A percentile compares a stretch with the other conserved stretches of the same genome.
phyloP scores from a whole-genome alignment of 2,888 invertebrate species.

The Tetragonula carbonaria region DNA sequence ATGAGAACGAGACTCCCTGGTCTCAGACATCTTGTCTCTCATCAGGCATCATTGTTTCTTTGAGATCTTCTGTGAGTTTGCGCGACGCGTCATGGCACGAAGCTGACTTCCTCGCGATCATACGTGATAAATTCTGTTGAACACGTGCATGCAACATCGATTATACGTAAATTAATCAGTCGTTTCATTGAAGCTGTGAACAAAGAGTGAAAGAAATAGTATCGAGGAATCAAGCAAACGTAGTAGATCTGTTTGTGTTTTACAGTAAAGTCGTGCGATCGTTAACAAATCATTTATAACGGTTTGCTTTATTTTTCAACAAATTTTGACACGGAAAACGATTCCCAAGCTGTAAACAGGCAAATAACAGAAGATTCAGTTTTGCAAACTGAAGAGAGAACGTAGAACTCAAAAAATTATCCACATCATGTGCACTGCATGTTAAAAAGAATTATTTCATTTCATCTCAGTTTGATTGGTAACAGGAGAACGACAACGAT shows the following conservation, averaged over 20 bases:
- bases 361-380: neutral
- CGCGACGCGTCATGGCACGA: slow-evolving; percentile 11
- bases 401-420: neutral
- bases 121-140: neutral
- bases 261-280: neutral
- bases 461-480: neutral
- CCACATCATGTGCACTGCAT: neutral
- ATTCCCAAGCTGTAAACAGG: neutral
- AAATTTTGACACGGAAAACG: neutral
- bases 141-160: slow-evolving; percentile 7
- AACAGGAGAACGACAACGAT: neutral
- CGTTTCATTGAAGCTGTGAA: neutral
- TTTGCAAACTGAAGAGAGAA: neutral
- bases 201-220: neutral
- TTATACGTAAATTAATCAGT: neutral
- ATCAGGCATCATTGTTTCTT: neutral
- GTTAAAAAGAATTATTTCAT: neutral
- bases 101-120: neutral
- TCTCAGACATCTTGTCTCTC: too few species aligned
- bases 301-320: neutral
- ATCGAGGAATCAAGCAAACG: neutral
- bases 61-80: neutral
- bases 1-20: too few species aligned
- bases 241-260: neutral
- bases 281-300: neutral